These are phyloP conservation scores for Lepus europaeus DNA, from an alignment of 2,113 vertebrate species.

Conservation along the genomic window DNA sequence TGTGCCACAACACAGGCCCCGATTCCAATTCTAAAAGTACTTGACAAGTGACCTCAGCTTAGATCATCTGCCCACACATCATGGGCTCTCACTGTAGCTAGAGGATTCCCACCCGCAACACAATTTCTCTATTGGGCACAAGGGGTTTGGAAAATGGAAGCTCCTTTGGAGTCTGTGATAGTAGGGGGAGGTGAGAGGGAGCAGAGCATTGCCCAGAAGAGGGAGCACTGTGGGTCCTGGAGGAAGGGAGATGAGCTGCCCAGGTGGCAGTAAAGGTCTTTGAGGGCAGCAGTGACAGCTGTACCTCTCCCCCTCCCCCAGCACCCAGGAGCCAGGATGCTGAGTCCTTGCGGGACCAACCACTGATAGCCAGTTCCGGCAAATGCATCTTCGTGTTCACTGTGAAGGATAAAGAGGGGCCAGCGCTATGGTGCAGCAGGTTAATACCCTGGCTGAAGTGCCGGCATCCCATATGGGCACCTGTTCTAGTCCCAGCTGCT, in stretches of 20 bases:
- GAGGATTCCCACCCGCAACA: background rate
- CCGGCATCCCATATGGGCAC: too few relatives aligned
- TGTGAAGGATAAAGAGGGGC: background rate
- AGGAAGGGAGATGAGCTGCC: background rate
- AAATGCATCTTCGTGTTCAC: background rate
- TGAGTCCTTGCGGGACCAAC: background rate
- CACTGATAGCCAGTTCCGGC: background rate
- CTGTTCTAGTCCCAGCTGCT: too few relatives aligned
- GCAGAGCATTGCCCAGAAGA: background rate
- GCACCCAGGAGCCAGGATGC: too few relatives aligned
- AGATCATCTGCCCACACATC: background rate
- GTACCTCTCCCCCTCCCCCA: background rate
- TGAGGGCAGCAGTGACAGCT: background rate
- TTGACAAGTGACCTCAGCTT: background rate
- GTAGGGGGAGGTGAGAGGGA: background rate
- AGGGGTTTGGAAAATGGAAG: background rate
- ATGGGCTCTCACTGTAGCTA: background rate
- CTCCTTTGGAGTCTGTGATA: background rate
- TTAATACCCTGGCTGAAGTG: too few relatives aligned
- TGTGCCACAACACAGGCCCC: too few relatives aligned
- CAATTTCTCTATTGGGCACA: background rate
- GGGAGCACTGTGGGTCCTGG: background rate
- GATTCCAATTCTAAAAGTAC: background rate
- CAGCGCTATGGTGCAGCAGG: too few relatives aligned
- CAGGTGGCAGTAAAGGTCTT: background rate